Conservation (phyloP, 2,113 vertebrate genomes). For the Neogale vison region DNA sequence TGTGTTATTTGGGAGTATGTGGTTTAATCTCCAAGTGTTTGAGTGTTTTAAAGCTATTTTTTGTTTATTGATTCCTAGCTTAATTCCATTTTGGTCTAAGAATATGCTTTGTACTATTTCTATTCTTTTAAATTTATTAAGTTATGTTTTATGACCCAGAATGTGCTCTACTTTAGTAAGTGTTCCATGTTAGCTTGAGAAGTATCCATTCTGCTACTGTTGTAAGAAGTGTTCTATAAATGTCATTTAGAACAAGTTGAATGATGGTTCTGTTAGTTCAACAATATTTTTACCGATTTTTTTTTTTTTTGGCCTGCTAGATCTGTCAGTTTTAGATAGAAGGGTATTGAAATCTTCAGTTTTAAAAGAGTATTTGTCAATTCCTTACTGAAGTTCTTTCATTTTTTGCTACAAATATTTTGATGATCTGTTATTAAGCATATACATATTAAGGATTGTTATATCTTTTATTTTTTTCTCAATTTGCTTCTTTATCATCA, state of each 20-base stretch:
- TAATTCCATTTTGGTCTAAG: neutral
- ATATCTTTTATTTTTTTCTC: neutral
- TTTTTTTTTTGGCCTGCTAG: neutral
- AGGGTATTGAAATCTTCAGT: neutral
- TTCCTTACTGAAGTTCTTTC: neutral
- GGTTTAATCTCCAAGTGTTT: neutral
- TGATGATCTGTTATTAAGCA: neutral
- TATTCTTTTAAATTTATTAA: neutral
- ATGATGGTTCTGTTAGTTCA: neutral
- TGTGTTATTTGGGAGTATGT: neutral
- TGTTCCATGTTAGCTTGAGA: neutral
- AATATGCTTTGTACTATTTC: neutral
- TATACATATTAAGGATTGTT: neutral
- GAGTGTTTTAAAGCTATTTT: neutral
- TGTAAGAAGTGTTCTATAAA: neutral
- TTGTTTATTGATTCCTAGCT: neutral
- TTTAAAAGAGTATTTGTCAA: neutral
- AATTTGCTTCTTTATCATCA: neutral
- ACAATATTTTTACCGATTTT: neutral
- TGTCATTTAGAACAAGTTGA: neutral
- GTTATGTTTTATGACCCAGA: neutral
- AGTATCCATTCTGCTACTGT: neutral
- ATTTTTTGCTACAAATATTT: neutral
- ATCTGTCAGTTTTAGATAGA: neutral
- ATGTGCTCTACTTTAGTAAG: neutral